Conservation (phyloP, 2,113 vertebrate species). For the Dicaeum eximium region DNA sequence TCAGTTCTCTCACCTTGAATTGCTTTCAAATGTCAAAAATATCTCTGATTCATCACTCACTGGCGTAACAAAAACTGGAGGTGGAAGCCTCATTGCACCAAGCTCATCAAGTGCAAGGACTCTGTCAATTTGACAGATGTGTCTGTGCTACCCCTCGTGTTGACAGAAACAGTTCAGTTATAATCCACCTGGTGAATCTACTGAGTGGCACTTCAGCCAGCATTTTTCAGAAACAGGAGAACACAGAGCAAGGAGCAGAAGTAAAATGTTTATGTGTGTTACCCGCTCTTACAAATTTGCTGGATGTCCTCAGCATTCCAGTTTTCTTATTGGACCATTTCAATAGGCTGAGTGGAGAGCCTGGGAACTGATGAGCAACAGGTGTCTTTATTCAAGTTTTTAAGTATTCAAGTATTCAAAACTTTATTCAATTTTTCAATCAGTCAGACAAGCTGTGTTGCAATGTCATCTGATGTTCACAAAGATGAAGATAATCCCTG, state of each 20-base stretch:
- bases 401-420: no score
- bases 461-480: neutral
- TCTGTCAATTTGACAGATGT: slow-evolving; percentile 16
- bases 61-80: slow-evolving; percentile 22
- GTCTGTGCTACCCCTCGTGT: slow-evolving; percentile 16
- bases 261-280: neutral
- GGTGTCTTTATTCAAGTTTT: neutral
- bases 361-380: neutral
- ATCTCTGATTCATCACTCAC: slow-evolving; percentile 39
- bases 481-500: neutral
- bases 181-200: neutral
- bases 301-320: neutral
- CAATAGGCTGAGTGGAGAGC: neutral
- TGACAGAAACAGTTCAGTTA: neutral
- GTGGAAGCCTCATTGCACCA: slow-evolving; percentile 8
- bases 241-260: neutral
- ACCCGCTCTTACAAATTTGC: neutral
- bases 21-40: slow-evolving; percentile 46
- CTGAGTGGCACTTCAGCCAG: neutral
- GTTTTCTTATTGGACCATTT: neutral
- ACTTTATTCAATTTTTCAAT: neutral
- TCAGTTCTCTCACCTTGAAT: slow-evolving; percentile 41
- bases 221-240: neutral
- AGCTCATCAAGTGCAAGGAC: slow-evolving; percentile 16
- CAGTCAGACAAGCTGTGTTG: neutral